phyloP scores from a whole-genome alignment of 1,140 invertebrate species.

The Lethocerus indicus region DNA sequence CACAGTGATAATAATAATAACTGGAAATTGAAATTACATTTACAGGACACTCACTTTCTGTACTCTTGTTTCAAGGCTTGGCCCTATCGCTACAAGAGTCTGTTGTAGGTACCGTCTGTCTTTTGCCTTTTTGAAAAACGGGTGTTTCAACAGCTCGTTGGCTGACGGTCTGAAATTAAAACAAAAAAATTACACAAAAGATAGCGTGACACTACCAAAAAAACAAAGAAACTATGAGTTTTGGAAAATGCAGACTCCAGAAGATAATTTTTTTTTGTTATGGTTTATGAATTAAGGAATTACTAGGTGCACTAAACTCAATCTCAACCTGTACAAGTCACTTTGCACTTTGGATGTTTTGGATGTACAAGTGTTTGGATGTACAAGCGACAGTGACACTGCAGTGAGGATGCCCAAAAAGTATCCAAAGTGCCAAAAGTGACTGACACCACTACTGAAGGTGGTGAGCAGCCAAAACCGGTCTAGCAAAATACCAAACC shows the following conservation, averaged over 20 bases:
- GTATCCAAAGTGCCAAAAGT: no score
- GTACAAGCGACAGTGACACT: no score
- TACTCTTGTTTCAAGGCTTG: constrained; percentile 71
- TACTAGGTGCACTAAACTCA: no score
- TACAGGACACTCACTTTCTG: constrained; percentile 47
- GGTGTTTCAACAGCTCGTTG: constrained; percentile 93
- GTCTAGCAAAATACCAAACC: no score
- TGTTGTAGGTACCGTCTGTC: constrained; percentile 89
- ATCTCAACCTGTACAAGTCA: no score
- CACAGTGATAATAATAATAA: no score
- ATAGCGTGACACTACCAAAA: neutral
- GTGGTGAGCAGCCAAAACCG: no score
- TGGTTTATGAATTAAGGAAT: neutral
- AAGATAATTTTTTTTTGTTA: neutral
- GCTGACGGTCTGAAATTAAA: constrained; percentile 56
- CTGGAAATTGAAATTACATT: no score
- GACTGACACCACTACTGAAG: no score
- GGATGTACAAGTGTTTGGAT: no score
- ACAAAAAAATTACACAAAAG: neutral
- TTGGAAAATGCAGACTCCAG: neutral
- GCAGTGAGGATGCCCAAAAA: no score
- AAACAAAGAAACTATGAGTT: neutral
- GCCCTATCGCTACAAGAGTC: constrained; percentile 71
- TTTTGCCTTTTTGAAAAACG: constrained; percentile 98
- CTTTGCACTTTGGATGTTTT: no score